These are phyloP conservation scores for Phodopus roborovskii DNA, from an alignment of 2,113 vertebrate species.

Conservation along the genomic window DNA sequence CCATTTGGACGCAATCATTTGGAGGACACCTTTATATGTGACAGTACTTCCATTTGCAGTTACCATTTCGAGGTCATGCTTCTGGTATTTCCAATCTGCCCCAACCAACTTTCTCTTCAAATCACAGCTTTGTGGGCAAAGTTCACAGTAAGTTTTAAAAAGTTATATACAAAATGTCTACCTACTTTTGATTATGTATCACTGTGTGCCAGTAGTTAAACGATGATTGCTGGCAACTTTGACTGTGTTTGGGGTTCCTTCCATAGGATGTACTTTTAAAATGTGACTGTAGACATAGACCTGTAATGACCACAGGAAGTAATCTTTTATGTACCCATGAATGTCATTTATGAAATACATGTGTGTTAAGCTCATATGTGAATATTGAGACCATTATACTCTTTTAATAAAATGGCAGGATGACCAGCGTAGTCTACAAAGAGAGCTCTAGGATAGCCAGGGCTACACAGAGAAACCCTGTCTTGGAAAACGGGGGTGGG, in stretches of 20 bases:
- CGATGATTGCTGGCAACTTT: background rate
- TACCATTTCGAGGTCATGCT: conserved; percentile 35
- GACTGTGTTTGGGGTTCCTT: background rate
- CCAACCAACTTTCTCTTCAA: conserved; percentile 17
- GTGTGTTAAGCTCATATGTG: background rate
- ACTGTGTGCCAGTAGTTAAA: background rate
- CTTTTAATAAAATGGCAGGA: background rate
- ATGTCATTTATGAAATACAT: background rate
- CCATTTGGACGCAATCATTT: background rate
- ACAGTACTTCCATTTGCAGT: conserved; percentile 34
- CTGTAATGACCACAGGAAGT: background rate
- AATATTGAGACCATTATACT: background rate
- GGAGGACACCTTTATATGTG: conserved; percentile 51
- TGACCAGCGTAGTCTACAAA: background rate
- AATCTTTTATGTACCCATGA: background rate
- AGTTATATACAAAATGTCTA: background rate
- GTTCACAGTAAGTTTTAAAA: conserved; percentile 57
- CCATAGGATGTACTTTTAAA: background rate
- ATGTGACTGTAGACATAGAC: background rate
- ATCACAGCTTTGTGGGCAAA: conserved; percentile 27
- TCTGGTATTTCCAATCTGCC: background rate
- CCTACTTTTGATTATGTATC: background rate
- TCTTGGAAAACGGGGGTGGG: too few species aligned
- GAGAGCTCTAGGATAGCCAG: background rate
- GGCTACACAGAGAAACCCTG: background rate